These are phyloP conservation scores for Alauda arvensis DNA, from an alignment of 2,797 vertebrate species.

Conservation along the genomic window DNA sequence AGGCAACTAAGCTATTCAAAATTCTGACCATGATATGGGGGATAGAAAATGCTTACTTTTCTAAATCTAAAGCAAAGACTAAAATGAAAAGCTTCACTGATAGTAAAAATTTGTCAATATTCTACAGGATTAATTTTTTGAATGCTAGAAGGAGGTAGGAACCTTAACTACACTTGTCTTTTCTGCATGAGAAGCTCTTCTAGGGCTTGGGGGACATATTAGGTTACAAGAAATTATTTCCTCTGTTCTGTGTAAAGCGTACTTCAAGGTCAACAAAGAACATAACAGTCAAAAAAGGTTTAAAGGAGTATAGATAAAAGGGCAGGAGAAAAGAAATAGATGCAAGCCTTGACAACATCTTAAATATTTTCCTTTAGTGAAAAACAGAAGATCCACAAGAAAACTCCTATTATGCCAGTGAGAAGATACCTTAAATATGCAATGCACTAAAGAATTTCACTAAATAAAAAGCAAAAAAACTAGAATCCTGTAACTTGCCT, in stretches of 20 bases:
- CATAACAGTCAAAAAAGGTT: fast-evolving
- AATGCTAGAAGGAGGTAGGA: neutral
- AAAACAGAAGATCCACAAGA: neutral
- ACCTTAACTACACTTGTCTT: neutral
- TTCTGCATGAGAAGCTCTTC: neutral
- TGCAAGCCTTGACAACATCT: fast-evolving
- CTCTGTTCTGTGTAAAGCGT: neutral
- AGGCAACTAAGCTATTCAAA: neutral
- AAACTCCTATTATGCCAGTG: neutral
- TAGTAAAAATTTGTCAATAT: neutral
- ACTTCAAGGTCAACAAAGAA: neutral
- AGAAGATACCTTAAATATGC: neutral
- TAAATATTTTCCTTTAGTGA: neutral
- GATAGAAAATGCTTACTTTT: neutral
- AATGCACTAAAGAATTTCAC: neutral
- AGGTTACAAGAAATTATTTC: neutral
- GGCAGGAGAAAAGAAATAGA: neutral
- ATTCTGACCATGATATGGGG: neutral
- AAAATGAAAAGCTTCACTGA: neutral
- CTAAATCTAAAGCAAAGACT: neutral
- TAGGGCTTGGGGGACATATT: neutral
- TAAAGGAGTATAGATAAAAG: neutral
- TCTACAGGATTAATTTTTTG: fast-evolving
- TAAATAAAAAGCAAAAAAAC: neutral
- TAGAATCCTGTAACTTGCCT: fast-evolving